Percentiles rank a stretch among this genome's conserved stretches.
Conservation (phyloP, 1,140 invertebrate genomes). For the Homalodisca vitripennis region DNA sequence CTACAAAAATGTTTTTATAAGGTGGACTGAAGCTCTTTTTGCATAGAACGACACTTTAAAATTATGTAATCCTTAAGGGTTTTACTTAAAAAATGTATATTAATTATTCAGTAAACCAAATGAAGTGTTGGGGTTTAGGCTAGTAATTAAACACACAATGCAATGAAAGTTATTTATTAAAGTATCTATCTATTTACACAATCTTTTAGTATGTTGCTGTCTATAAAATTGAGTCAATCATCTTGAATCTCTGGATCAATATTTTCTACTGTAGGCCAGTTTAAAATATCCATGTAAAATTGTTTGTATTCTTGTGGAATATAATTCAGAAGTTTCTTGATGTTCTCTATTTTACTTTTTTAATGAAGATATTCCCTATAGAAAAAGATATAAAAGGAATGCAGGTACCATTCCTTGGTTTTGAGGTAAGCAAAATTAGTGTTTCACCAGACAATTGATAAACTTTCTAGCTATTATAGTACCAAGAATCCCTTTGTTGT, state of each 20-base stretch:
- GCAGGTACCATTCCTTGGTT: background rate
- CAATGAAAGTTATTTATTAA: background rate
- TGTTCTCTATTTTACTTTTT: background rate
- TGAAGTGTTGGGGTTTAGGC: background rate
- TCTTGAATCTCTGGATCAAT: background rate
- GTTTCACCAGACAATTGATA: constrained; percentile 10
- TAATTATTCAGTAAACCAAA: background rate
- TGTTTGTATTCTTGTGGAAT: background rate
- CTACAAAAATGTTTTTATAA: background rate
- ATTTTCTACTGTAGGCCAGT: background rate
- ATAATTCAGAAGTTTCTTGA: background rate
- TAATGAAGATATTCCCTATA: background rate
- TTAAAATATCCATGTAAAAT: background rate
- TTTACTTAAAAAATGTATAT: background rate
- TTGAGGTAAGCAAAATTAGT: background rate
- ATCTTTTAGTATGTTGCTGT: too few species aligned
- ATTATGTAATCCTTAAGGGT: too few species aligned
- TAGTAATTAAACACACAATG: background rate
- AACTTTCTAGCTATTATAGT: constrained; percentile 16
- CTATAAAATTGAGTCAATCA: too few species aligned
- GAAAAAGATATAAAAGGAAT: background rate
- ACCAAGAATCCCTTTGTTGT: constrained; percentile 14
- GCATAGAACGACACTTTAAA: background rate
- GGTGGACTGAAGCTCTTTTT: background rate
- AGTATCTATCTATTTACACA: too few species aligned